Percentiles rank a stretch among this genome's conserved stretches.
phyloP scores from a whole-genome alignment of 1,140 invertebrate genomes.

The Diorhabda sublineata region DNA sequence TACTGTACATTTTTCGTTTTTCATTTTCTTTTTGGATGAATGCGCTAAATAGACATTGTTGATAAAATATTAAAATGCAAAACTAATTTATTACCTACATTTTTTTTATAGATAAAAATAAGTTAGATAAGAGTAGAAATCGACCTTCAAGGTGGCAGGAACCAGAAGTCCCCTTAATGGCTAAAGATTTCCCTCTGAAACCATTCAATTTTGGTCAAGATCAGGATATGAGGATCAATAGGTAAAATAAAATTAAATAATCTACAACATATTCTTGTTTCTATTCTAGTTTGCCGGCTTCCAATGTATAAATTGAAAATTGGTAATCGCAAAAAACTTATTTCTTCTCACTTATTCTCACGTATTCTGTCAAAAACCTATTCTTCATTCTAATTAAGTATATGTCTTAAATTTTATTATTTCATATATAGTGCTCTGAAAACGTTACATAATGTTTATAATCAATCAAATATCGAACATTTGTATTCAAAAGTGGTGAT shows the following conservation, averaged over 20 bases:
- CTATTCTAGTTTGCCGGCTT: no score
- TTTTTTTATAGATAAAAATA: constrained; percentile 16
- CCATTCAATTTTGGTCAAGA: constrained; percentile 35
- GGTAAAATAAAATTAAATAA: constrained; percentile 19
- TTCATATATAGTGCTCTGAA: no score
- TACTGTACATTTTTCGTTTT: no score
- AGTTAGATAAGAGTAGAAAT: constrained; percentile 51
- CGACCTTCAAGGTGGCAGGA: constrained; percentile 60
- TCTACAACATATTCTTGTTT: no score
- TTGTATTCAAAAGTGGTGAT: no score
- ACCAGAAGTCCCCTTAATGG: constrained; percentile 31
- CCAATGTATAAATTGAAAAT: background rate
- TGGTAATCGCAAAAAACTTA: background rate
- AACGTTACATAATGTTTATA: no score
- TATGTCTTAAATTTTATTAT: no score
- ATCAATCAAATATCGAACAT: no score
- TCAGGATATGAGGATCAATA: constrained; percentile 44
- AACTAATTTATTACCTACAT: no score
- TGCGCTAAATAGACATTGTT: no score
- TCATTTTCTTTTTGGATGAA: no score
- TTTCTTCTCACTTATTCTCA: background rate
- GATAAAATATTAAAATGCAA: no score
- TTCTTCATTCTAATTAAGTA: background rate
- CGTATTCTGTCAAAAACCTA: background rate
- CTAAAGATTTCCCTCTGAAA: constrained; percentile 25